Percentiles rank a stretch among this genome's conserved stretches.
Conservation (phyloP, 2,113 vertebrate genomes). For the Perognathus longimembris region DNA sequence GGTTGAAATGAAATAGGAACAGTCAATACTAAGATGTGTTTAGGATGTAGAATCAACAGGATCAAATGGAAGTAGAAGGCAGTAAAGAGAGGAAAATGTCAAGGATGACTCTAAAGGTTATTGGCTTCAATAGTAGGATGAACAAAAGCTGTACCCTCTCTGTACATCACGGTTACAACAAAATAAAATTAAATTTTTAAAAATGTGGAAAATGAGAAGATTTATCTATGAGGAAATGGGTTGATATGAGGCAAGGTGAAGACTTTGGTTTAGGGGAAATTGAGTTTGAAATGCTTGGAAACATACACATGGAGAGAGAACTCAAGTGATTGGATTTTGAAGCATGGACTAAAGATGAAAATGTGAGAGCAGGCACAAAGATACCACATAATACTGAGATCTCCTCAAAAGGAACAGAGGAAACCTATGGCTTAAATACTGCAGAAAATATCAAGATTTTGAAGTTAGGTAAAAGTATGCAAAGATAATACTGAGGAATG, state of each 20-base stretch:
- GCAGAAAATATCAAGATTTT: neutral
- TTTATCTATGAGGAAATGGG: neutral
- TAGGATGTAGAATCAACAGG: neutral
- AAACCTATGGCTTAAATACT: neutral
- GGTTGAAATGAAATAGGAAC: neutral
- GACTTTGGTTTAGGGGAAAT: neutral
- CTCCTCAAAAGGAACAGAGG: neutral
- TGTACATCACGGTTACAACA: too few species aligned
- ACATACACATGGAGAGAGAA: neutral
- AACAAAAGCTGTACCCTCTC: neutral
- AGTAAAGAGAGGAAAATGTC: neutral
- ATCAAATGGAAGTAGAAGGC: neutral
- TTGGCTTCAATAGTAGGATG: neutral
- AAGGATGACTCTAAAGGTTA: neutral
- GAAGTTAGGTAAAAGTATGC: neutral
- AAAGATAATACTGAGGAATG: neutral
- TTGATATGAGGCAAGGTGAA: neutral
- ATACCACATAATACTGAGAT: neutral
- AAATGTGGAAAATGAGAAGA: neutral
- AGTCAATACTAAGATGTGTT: neutral
- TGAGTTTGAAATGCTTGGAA: conserved; percentile 9
- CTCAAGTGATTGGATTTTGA: neutral
- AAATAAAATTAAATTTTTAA: too few species aligned
- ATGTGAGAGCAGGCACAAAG: neutral
- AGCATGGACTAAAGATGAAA: conserved; percentile 4